A percentile compares a stretch with the other conserved stretches of the same genome.
phyloP scores from a whole-genome alignment of 2,113 vertebrate species.

The Takifugu flavidus region DNA sequence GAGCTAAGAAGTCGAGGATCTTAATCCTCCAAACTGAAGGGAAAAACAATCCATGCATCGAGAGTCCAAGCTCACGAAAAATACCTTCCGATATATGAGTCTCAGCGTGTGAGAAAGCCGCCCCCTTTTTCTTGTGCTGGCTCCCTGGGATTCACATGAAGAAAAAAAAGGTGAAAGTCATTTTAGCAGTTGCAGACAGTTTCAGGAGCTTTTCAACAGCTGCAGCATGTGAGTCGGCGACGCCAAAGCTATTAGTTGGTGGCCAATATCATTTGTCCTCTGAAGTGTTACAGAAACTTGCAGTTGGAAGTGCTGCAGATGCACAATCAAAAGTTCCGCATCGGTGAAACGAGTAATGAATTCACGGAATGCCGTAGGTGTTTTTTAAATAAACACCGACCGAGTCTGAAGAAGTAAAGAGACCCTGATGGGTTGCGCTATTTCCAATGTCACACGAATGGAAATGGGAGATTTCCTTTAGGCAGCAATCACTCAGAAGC shows the following conservation, averaged over 20 bases:
- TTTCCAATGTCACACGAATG: constrained; percentile 19
- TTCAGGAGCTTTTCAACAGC: not conserved
- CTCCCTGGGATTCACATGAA: constrained; percentile 62
- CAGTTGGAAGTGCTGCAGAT: constrained; percentile 1
- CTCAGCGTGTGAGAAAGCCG: constrained; percentile 68
- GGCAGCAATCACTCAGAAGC: constrained; percentile 30
- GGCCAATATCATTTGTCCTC: constrained; percentile 10
- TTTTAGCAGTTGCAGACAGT: constrained; percentile 8
- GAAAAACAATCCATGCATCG: constrained; percentile 60
- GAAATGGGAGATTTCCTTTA: constrained; percentile 23
- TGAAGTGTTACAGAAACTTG: constrained; percentile 5
- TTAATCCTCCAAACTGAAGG: constrained; percentile 29
- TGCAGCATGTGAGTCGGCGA: not conserved
- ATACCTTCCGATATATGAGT: constrained; percentile 75
- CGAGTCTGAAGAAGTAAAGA: constrained; percentile 22
- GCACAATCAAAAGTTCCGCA: constrained; percentile 20
- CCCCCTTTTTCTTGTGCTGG: constrained; percentile 72
- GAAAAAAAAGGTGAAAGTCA: constrained; percentile 35
- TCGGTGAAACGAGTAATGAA: constrained; percentile 16
- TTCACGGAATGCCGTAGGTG: constrained; percentile 17
- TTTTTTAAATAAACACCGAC: constrained; percentile 36
- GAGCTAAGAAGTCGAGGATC: constrained; percentile 15
- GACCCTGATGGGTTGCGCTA: constrained; percentile 5
- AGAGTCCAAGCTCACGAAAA: constrained; percentile 52
- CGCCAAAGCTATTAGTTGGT: too few species aligned